These are phyloP conservation scores for Pentalonia nigronervosa DNA, from an alignment of 1,140 invertebrate species.

Conservation along the genomic window DNA sequence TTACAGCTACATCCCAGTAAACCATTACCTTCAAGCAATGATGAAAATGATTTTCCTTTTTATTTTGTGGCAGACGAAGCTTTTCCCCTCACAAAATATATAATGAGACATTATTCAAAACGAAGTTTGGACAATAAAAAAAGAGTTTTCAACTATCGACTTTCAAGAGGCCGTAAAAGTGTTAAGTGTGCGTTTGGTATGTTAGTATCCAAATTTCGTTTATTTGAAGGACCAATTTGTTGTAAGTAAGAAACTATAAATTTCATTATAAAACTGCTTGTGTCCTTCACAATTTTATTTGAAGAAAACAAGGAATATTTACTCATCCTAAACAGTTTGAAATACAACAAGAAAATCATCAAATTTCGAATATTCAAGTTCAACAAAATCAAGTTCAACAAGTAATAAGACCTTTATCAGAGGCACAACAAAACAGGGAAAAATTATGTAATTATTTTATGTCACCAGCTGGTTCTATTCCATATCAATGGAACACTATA, in stretches of 20 bases:
- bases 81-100: conserved; percentile 3
- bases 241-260: conserved; percentile 22
- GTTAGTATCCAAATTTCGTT: neutral
- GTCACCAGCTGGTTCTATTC: neutral
- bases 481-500: conserved; percentile 42
- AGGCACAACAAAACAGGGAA: conserved; percentile 23
- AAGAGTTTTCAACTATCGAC: neutral
- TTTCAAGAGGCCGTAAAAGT: neutral
- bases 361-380: neutral
- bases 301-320: conserved; percentile 4
- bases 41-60: conserved; percentile 21
- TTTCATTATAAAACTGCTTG: conserved; percentile 2
- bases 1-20: neutral
- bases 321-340: neutral
- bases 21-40: neutral
- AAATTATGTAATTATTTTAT: conserved; percentile 31
- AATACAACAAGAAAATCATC: conserved; percentile 1
- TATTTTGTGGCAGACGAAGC: neutral
- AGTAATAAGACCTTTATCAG: neutral
- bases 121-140: neutral
- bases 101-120: conserved; percentile 23
- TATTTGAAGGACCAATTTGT: conserved; percentile 27
- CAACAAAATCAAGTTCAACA: neutral
- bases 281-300: conserved; percentile 13
- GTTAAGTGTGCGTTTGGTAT: conserved; percentile 12